Base-by-base conservation (phyloP, 92 coral and sea anemone species). In the Siderastrea radians region DNA sequence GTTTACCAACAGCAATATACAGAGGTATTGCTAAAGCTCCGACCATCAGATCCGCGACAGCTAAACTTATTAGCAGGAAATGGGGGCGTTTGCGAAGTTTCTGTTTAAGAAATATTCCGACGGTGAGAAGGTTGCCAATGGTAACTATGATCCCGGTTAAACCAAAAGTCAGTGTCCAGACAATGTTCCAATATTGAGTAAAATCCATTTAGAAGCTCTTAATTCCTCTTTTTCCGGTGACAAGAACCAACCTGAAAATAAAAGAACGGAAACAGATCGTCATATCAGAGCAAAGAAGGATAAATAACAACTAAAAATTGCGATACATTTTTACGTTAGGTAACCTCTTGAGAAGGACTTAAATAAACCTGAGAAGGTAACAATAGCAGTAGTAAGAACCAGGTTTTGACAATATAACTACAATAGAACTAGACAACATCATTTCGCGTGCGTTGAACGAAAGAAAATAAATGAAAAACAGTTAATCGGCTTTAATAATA, bases 1-100 rank as follows among this genome's bases (percentile, higher is more conserved):
- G 38, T 26, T 26, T 26, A 26, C 38, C 38, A 26, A 26, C 38
- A 26, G 38, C 38, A 26, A 88, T 78, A 69, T 84, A 82, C 17
- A 89, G 80, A 0, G 95, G 95, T 38, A 91, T 47, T 1, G 95
- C 77, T 0, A 89, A 47, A 10, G 74, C 44, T 5, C 95, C 95
- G 19, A 92, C 95, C 78, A 85, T 11, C 8, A 92, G 81, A 70
- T 92, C 95, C 62, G 95, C 93, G 46, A 90, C 68, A 65, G 93
- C 89, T 78, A 92, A 89, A 74, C 92, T 86, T 12, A 88, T 74
- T 3, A 89, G 49, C 16, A 84, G 59, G 63, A 82, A 92, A 57
- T 89, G 90, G 4, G 88, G 69, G 12, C 90, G 90, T 65, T 89
- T 88, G 49, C 87, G 87, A 52, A 89, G 52, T 72, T 69, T 92